These are phyloP conservation scores for Amiota minor DNA, from an alignment of 2,888 invertebrate genomes.

Conservation along the genomic window DNA sequence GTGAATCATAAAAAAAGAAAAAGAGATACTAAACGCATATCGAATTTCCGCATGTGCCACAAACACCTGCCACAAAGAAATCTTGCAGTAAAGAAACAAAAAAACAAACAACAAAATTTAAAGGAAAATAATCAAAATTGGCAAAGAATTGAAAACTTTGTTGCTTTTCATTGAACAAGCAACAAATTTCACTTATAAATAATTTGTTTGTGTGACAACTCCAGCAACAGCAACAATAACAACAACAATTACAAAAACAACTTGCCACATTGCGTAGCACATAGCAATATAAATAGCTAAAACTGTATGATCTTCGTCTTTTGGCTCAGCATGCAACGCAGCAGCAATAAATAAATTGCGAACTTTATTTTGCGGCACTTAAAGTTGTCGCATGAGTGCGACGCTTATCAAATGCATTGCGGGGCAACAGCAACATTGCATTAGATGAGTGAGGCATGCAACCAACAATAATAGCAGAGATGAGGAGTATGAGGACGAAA, in stretches of 20 bases:
- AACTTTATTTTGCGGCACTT: slow-evolving; percentile 30
- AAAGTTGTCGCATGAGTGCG: slow-evolving; percentile 26
- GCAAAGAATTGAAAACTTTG: slow-evolving; percentile 19
- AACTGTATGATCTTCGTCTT: slow-evolving; percentile 3
- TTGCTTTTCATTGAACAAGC: slow-evolving; percentile 11
- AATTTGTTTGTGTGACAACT: slow-evolving; percentile 26
- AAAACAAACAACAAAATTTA: neutral
- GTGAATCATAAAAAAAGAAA: neutral
- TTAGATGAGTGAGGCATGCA: slow-evolving; percentile 3
- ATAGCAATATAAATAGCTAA: neutral
- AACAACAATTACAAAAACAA: neutral
- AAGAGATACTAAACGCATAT: slow-evolving; percentile 5
- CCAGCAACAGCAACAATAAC: neutral
- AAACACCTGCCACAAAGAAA: no score
- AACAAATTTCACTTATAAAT: slow-evolving; percentile 28
- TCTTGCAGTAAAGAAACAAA: neutral
- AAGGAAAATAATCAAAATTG: neutral
- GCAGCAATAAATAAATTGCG: slow-evolving; percentile 30
- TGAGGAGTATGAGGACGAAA: neutral
- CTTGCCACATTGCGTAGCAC: neutral
- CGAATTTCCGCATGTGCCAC: neutral
- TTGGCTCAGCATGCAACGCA: slow-evolving; percentile 15
- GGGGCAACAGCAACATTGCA: neutral
- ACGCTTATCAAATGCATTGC: slow-evolving; percentile 12
- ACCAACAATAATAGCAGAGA: no score